A percentile compares a stretch with the other conserved stretches of the same genome.
Conservation (phyloP, 1,140 invertebrate species). For the Rhopalosiphum padi region DNA sequence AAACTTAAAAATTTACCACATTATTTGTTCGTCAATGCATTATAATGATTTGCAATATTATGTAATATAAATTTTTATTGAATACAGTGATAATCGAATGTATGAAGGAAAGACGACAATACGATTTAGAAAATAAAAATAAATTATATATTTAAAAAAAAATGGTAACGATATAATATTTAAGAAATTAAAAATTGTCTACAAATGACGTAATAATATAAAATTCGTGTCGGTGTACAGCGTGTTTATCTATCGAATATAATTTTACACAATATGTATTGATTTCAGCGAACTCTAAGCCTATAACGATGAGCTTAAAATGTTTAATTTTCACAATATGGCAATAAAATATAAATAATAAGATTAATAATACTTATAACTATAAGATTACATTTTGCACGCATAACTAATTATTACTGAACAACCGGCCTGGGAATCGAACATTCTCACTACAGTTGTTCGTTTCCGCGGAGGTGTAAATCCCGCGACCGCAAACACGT, state of each 20-base stretch:
- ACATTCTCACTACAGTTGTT: background rate
- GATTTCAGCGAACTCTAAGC: background rate
- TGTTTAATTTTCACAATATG: background rate
- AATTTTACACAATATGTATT: background rate
- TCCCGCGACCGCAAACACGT: too few species aligned
- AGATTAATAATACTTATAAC: too few species aligned
- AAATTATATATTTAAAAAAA: background rate
- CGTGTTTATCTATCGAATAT: background rate
- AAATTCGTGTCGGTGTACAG: background rate
- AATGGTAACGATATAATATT: background rate
- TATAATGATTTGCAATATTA: too few species aligned
- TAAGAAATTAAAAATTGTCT: background rate
- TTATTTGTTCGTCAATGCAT: too few species aligned
- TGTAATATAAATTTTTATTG: too few species aligned
- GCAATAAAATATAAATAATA: background rate
- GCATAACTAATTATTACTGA: background rate
- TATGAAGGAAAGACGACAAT: background rate
- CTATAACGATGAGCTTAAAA: background rate
- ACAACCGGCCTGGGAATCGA: background rate
- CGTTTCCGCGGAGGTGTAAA: too few species aligned
- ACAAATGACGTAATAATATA: background rate
- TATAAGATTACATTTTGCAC: background rate
- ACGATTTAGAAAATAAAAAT: background rate
- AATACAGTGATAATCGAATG: too few species aligned
- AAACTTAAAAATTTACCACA: too few species aligned